Conservation (phyloP, 1,140 invertebrate species). For the Drosophila tropicalis region DNA sequence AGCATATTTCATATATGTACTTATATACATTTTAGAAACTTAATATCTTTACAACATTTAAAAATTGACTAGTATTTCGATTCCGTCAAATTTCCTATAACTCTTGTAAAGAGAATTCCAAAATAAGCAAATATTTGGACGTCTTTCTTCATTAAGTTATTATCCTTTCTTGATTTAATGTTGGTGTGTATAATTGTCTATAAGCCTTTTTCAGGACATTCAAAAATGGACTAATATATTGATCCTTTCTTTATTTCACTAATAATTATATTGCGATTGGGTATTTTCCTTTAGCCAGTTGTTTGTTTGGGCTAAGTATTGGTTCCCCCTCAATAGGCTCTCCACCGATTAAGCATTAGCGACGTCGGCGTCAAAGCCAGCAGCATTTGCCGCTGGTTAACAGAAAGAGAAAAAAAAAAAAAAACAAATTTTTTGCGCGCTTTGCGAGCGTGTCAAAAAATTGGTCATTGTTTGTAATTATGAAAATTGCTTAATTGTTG, state of each 20-base stretch:
- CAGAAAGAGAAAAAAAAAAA: constrained; percentile 40
- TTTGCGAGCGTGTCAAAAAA: constrained; percentile 81
- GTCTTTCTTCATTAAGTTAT: no score
- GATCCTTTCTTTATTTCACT: not conserved
- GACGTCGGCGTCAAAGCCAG: constrained; percentile 7
- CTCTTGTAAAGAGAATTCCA: no score
- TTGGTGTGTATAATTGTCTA: no score
- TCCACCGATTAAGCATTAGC: constrained; percentile 58
- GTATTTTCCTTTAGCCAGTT: not conserved
- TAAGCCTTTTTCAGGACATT: no score
- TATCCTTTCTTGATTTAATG: no score
- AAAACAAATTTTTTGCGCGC: constrained; percentile 53
- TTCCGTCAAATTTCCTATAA: no score
- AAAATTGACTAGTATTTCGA: no score
- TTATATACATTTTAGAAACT: no score
- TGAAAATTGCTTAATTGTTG: constrained; percentile 82
- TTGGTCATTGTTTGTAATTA: constrained; percentile 82
- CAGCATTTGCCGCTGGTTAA: constrained; percentile 72
- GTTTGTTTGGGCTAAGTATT: not conserved
- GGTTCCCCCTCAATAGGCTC: not conserved
- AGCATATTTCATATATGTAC: no score
- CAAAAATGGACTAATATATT: no score
- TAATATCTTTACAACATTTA: no score
- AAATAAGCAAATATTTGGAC: no score
- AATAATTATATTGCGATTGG: not conserved